These are phyloP conservation scores for Lissonota sp. DNA, from an alignment of 2,888 invertebrate species.

Conservation along the genomic window DNA sequence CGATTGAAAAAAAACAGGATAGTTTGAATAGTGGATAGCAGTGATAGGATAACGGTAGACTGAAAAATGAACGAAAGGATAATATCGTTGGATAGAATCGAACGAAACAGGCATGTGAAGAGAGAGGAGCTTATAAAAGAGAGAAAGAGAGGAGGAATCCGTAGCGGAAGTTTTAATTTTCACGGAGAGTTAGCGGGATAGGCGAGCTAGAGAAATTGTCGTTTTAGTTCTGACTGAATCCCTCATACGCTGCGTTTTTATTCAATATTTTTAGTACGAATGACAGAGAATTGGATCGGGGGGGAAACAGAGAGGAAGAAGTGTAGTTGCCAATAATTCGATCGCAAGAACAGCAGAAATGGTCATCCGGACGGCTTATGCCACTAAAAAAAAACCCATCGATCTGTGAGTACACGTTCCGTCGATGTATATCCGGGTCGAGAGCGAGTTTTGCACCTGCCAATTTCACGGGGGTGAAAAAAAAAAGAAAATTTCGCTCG, in stretches of 20 bases:
- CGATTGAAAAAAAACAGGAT: slow-evolving; percentile 35
- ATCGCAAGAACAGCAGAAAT: neutral
- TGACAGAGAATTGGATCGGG: slow-evolving; percentile 15
- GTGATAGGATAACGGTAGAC: slow-evolving; percentile 7
- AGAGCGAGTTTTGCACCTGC: neutral
- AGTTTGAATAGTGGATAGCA: slow-evolving; percentile 2
- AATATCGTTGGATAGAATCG: slow-evolving; percentile 25
- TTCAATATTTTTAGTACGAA: slow-evolving; percentile 35
- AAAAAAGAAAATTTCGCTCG: neutral
- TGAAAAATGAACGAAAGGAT: slow-evolving; percentile 36
- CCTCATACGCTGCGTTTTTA: slow-evolving; percentile 17
- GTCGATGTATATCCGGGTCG: neutral
- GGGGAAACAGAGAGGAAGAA: neutral
- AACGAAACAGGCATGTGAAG: slow-evolving; percentile 7
- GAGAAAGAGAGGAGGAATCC: slow-evolving; percentile 12
- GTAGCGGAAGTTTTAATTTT: neutral
- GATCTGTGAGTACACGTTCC: neutral
- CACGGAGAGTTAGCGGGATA: neutral
- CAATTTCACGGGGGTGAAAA: neutral
- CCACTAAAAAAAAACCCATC: slow-evolving; percentile 6
- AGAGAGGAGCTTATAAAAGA: neutral
- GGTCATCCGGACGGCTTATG: neutral
- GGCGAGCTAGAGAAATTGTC: slow-evolving; percentile 30
- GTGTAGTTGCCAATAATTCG: slow-evolving; percentile 39
- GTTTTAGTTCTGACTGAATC: slow-evolving; percentile 12